phyloP scores from a whole-genome alignment of 2,888 invertebrate species.

The Chalcis sispes region DNA sequence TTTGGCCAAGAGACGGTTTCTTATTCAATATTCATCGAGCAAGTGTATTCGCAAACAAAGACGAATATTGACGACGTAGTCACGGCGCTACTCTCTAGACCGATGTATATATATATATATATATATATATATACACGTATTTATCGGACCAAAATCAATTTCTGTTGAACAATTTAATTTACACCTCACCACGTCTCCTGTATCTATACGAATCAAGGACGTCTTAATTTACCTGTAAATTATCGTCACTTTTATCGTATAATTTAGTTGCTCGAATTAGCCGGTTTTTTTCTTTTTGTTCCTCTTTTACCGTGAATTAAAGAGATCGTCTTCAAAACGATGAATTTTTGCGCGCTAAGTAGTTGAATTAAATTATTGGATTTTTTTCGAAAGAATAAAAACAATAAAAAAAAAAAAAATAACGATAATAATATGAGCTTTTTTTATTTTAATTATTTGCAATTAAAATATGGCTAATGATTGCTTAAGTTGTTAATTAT shows the following conservation, averaged over 20 bases:
- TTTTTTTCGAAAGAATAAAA: no score
- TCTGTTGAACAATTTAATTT: conserved; percentile 7
- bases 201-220: not conserved
- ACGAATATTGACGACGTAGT: conserved; percentile 20
- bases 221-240: not conserved
- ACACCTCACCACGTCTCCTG: not conserved
- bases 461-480: no score
- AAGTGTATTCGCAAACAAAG: conserved; percentile 15
- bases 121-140: not conserved
- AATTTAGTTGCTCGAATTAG: no score
- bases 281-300: no score
- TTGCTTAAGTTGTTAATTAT: no score
- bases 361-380: no score
- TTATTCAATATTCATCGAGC: conserved; percentile 43
- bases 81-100: not conserved
- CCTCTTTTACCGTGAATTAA: no score
- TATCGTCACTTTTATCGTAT: not conserved
- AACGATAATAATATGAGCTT: no score
- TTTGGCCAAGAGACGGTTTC: conserved; percentile 30
- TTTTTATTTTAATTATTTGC: no score
- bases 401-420: no score
- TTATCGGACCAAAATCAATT: conserved; percentile 16
- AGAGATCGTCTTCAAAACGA: no score
- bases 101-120: not conserved
- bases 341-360: no score